These are phyloP conservation scores for Podarcis siculus DNA, from an alignment of 2,797 vertebrate species.

Conservation along the genomic window DNA sequence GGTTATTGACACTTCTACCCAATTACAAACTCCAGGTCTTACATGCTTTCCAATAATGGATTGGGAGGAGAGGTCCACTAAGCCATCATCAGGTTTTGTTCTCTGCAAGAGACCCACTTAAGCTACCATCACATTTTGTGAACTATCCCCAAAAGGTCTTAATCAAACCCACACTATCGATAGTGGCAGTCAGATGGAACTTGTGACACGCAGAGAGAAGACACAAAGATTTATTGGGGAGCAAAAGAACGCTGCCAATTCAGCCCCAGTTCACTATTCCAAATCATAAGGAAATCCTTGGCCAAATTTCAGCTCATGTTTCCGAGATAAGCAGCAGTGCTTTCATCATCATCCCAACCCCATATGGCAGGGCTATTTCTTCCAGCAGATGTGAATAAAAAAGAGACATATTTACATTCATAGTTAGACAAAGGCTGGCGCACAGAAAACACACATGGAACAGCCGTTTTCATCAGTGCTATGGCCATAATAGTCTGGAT, in stretches of 20 bases:
- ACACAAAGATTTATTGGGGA: slow-evolving; percentile 49
- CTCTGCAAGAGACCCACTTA: background rate
- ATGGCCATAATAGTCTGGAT: slow-evolving; percentile 72
- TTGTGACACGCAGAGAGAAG: background rate
- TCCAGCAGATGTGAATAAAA: slow-evolving; percentile 76
- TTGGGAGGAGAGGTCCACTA: background rate
- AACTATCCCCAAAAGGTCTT: background rate
- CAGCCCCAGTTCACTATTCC: slow-evolving; percentile 51
- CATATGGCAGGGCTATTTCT: slow-evolving; percentile 68
- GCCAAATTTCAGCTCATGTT: slow-evolving; percentile 65
- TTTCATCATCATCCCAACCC: slow-evolving; percentile 64
- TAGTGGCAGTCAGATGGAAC: background rate
- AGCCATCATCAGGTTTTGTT: background rate
- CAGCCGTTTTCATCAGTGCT: slow-evolving; percentile 63
- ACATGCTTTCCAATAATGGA: background rate
- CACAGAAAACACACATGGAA: slow-evolving; percentile 57
- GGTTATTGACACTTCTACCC: background rate
- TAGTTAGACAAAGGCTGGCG: slow-evolving; percentile 56
- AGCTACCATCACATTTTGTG: background rate
- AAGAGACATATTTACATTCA: slow-evolving; percentile 73
- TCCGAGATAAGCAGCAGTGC: slow-evolving; percentile 66
- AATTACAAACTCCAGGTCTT: background rate
- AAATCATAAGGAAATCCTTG: slow-evolving; percentile 58
- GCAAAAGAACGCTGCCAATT: background rate
- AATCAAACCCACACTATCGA: background rate